Base-by-base conservation (phyloP, 2,113 vertebrate genomes). In the Rhineura floridana region DNA sequence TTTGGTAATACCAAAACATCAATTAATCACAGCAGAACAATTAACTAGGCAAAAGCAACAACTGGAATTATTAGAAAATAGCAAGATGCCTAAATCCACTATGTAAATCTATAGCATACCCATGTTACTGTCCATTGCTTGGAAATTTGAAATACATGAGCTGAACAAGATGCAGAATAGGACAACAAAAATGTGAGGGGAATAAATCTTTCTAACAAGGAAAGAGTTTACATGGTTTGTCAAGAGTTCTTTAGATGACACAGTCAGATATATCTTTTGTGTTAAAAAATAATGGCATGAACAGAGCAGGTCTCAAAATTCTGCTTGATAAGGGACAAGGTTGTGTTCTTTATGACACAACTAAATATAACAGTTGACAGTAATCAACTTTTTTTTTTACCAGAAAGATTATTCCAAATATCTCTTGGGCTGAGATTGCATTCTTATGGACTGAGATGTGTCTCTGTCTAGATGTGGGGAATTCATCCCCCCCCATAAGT, bases 371-470 rank as follows among this genome's bases (percentile, higher is more conserved):
- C 9, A 69, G 15, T n/a, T 83, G 62, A 83, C 30, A 83, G 63
- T 6, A 19, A 67, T 33, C 28, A n/a, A n/a, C n/a, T n/a, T 3
- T 12, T 36, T 63, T 30, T 65, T 67, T 15, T 67, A 62, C 63
- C 62, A 83, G 30, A 48, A 79, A 63, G 23, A 36, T 25, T 81
- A 63, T 85, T 89, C 87, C 52, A 81, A 36, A 59, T 0, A 25
- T 55, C 76, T 39, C 11, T 83, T 13, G 30, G 13, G 39, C 33
- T 63, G 70, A 83, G 39, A 72, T 55, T 86, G 19, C 33, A 63
- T 88, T 86, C 65, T 82, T 91, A 19, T 21, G 11, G 39, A 42
- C 62, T 88, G 62, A 88, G 50, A 23, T 88, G 42, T 62, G 42
- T 21, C 50, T 42, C 67, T 11, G 33, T 33, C 28, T 70, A 77